phyloP scores from a whole-genome alignment of 2,797 vertebrate species.

The Cirrhinus molitorella region DNA sequence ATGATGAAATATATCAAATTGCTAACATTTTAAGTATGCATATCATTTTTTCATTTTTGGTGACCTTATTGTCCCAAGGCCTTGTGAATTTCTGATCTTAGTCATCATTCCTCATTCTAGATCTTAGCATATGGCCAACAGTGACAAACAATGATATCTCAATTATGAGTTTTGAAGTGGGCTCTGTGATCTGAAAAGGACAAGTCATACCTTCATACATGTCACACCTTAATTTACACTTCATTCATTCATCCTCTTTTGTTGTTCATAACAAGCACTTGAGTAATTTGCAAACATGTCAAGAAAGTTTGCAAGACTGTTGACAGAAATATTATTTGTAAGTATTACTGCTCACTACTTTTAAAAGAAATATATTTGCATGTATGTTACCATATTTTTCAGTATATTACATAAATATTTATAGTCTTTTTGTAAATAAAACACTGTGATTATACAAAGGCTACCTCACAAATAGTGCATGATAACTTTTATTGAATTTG shows the following conservation, averaged over 20 bases:
- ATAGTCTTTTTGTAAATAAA: not conserved
- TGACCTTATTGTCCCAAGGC: not conserved
- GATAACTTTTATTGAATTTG: not conserved
- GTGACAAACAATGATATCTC: not conserved
- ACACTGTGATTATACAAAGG: not conserved
- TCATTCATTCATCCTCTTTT: conserved; percentile 30
- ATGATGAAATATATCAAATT: not conserved
- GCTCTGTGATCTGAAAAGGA: conserved; percentile 44
- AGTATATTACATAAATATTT: not conserved
- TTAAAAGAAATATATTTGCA: not conserved
- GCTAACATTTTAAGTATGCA: not conserved
- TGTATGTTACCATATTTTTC: not conserved
- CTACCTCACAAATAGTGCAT: not conserved
- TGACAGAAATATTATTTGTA: not conserved
- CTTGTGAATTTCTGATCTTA: not conserved
- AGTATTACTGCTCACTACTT: not conserved
- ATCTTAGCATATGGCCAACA: not conserved
- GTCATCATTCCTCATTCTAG: not conserved
- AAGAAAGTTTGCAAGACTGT: conserved; percentile 32
- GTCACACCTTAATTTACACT: conserved; percentile 59
- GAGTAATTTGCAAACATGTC: conserved; percentile 20
- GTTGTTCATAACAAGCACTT: conserved; percentile 27
- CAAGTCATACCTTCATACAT: conserved; percentile 48
- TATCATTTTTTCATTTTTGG: not conserved
- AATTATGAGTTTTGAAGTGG: not conserved